Evolutionary conservation across 2,113 vertebrate species (phyloP), one percentile per base, ranked within the genome.

Genomic region (Hymenochirus boettgeri): DNA sequence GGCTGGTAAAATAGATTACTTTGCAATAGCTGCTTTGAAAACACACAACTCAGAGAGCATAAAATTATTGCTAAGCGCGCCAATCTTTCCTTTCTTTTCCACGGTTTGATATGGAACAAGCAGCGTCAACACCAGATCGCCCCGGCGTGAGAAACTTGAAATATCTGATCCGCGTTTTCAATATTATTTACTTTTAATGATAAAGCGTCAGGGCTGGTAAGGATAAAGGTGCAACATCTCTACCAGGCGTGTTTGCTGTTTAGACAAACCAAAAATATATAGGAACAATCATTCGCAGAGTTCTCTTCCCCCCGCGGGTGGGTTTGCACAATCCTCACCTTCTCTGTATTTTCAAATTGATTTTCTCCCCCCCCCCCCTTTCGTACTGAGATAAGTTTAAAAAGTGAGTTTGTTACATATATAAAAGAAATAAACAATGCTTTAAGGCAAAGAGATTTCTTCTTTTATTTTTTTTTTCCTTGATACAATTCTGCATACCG

Each of bases 11-110:
- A 95, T 93, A 92, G 89, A 93, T 95, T 94, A 93, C 84, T 82
- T n/a, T 87, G 87, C 89, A 92, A 88, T 90, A 91, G 92, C 88
- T 87, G 86, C 87, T 90, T 88, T 89, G 88, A 91, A 91, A 92
- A 90, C 88, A 91, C 85, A 84, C 90, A 87, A 89, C 87, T 91
- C 89, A 89, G 87, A 89, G 86, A 88, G 86, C 87, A 91, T 89
- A 89, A 89, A 89, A 90, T 89, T 88, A 88, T 87, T 85, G n/a
- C 85, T 85, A 89, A 90, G 82, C 83, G 86, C 82, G 84, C 84
- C 84, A 82, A 81, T 83, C 79, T 81, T 80, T 83, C 81, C 85
- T 42, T n/a, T 42, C n/a, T 42, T 42, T 42, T 42, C 17, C 39
- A n/a, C 65, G 17, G 85, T 7, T n/a, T 75, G 79, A 82, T 79